A percentile compares a stretch with the other conserved stretches of the same genome.
Conservation (phyloP, 23 tunicate species). For the Phallusia fumigata region DNA sequence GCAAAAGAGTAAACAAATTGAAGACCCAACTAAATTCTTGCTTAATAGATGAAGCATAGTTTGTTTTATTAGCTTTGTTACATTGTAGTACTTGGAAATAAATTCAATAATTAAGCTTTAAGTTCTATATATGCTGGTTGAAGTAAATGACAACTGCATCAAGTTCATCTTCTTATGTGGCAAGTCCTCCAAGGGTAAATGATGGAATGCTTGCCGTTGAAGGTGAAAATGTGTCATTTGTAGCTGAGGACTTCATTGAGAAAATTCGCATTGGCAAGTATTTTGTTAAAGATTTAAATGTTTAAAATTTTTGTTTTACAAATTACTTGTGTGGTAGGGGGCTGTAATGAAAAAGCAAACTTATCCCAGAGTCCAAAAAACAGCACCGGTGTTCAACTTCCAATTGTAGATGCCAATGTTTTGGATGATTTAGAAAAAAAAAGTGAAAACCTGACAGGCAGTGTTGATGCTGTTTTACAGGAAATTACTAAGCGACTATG, state of each 20-base stretch:
- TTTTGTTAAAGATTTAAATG: neutral
- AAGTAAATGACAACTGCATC: neutral
- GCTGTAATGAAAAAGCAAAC: neutral
- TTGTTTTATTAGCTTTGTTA: too few relatives aligned
- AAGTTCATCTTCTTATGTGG: neutral
- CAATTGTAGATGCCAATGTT: conserved; percentile 30
- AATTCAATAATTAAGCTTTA: too few relatives aligned
- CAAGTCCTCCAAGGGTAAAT: neutral
- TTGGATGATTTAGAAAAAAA: conserved; percentile 44
- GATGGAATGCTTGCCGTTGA: conserved; percentile 35
- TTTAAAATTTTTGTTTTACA: neutral
- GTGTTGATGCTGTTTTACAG: conserved; percentile 47
- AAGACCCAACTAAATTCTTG: too few relatives aligned
- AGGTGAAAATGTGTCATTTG: conserved; percentile 42
- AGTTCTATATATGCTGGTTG: neutral
- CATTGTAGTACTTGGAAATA: too few relatives aligned
- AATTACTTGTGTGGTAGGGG: too few relatives aligned
- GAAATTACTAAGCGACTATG: conserved; percentile 36
- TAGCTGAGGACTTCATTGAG: conserved; percentile 44
- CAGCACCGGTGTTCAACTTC: neutral
- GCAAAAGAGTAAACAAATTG: too few relatives aligned
- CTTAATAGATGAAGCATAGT: too few relatives aligned
- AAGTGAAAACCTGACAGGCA: conserved; percentile 30
- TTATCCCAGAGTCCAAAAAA: neutral
- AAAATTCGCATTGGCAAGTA: conserved; percentile 16